Conservation (phyloP, 2,888 invertebrate species). For the Drosophila suboccidentalis region DNA sequence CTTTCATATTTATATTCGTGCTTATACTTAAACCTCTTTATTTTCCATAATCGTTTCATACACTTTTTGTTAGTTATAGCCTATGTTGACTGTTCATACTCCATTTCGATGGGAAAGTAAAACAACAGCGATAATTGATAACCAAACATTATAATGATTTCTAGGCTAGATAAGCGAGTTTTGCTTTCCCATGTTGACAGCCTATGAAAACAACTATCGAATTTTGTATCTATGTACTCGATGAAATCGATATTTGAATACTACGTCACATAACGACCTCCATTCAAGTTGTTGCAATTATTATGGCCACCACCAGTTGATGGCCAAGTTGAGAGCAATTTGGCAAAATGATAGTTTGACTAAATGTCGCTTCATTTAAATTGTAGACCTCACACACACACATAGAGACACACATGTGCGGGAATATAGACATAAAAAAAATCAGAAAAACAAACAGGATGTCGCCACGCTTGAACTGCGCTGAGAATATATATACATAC, state of each 20-base stretch:
- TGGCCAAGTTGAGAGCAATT: constrained; percentile 68
- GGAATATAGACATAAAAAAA: constrained; percentile 48
- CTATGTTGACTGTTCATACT: background rate
- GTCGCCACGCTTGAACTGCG: constrained; percentile 68
- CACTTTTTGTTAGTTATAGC: background rate
- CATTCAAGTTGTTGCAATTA: constrained; percentile 37
- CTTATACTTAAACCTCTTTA: no score
- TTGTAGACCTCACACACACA: constrained; percentile 23
- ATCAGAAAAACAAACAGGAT: constrained; percentile 72
- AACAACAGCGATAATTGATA: constrained; percentile 54
- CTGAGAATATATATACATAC: constrained; percentile 20
- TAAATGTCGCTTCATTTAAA: constrained; percentile 44
- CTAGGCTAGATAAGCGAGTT: constrained; percentile 58
- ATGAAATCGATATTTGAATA: constrained; percentile 6
- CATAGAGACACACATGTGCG: constrained; percentile 48
- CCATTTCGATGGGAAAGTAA: constrained; percentile 37
- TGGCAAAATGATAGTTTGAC: constrained; percentile 40
- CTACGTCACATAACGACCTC: constrained; percentile 14
- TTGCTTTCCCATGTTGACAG: constrained; percentile 14
- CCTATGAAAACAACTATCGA: constrained; percentile 55
- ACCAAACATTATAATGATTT: constrained; percentile 12
- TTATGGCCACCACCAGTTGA: constrained; percentile 48
- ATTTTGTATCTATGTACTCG: constrained; percentile 7
- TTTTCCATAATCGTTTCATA: background rate
- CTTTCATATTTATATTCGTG: background rate